A percentile compares a stretch with the other conserved stretches of the same genome.
These are phyloP conservation scores for Pteria penguin DNA, from an alignment of 2,888 invertebrate species.

Conservation along the genomic window DNA sequence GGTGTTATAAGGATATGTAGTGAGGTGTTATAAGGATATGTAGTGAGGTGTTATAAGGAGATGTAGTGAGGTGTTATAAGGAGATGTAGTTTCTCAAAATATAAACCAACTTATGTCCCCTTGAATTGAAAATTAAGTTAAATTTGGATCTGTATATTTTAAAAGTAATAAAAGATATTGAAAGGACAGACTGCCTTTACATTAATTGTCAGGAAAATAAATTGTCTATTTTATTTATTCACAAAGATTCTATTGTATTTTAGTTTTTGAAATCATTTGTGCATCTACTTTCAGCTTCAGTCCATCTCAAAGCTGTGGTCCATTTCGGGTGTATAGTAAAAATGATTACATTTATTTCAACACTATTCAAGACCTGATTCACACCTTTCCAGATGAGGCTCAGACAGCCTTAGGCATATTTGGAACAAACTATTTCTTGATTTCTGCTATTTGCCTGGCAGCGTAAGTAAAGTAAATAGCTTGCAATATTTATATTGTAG, in stretches of 20 bases:
- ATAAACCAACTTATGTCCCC: too few relatives aligned
- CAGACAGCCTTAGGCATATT: constrained; percentile 83
- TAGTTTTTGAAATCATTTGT: neutral
- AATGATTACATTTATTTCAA: constrained; percentile 70
- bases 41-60: too few relatives aligned
- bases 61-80: too few relatives aligned
- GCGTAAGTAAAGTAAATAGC: too few relatives aligned
- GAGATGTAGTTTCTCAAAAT: too few relatives aligned
- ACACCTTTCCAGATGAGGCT: constrained; percentile 61
- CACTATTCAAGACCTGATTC: constrained; percentile 64
- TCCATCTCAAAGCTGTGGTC: constrained; percentile 88
- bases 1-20: too few relatives aligned
- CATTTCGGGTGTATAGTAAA: constrained; percentile 84
- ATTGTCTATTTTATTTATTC: neutral
- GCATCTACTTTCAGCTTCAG: constrained; percentile 64
- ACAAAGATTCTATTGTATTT: neutral
- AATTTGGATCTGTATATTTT: neutral
- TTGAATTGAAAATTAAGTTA: too few relatives aligned
- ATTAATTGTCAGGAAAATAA: too few relatives aligned
- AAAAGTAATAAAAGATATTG: too few relatives aligned
- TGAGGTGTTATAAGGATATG: too few relatives aligned
- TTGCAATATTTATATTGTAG: too few relatives aligned
- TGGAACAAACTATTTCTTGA: constrained; percentile 88
- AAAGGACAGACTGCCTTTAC: too few relatives aligned
- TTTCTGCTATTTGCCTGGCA: constrained; percentile 91